A percentile compares a stretch with the other conserved stretches of the same genome.
Conservation (phyloP, 1,140 invertebrate species). For the Drosophila virilis region DNA sequence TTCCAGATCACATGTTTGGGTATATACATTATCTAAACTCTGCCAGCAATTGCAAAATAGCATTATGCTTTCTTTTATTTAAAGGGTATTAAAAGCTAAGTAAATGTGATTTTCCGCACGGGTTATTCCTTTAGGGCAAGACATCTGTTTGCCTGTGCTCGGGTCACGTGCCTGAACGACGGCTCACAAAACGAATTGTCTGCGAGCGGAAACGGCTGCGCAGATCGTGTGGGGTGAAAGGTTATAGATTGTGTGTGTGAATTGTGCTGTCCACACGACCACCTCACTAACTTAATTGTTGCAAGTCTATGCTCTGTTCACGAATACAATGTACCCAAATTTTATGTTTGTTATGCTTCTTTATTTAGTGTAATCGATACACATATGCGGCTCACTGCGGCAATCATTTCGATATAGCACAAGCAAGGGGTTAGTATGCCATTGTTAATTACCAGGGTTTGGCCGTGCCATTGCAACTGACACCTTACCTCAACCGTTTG, state of each 20-base stretch:
- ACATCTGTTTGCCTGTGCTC: constrained; percentile 1
- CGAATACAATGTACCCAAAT: neutral
- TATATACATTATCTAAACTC: neutral
- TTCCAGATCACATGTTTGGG: no score
- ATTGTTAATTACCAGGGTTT: no score
- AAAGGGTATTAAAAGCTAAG: constrained; percentile 14
- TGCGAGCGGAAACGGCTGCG: neutral
- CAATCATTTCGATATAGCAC: no score
- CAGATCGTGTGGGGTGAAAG: constrained; percentile 8
- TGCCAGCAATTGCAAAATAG: neutral
- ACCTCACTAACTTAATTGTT: constrained; percentile 37
- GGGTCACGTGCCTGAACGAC: constrained; percentile 32
- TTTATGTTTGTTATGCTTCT: neutral
- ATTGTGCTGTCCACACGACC: constrained; percentile 18
- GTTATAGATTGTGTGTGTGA: neutral
- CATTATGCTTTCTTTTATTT: neutral
- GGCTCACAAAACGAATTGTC: constrained; percentile 29
- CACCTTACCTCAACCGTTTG: no score
- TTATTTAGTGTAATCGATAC: neutral
- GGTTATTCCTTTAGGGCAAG: neutral
- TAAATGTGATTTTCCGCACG: constrained; percentile 25
- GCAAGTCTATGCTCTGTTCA: neutral
- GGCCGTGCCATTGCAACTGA: no score
- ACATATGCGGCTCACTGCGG: neutral
- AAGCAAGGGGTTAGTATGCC: no score